Evolutionary conservation across 1,140 invertebrate species (phyloP).

Genomic region (Pseudomyrmex concolor): DNA sequence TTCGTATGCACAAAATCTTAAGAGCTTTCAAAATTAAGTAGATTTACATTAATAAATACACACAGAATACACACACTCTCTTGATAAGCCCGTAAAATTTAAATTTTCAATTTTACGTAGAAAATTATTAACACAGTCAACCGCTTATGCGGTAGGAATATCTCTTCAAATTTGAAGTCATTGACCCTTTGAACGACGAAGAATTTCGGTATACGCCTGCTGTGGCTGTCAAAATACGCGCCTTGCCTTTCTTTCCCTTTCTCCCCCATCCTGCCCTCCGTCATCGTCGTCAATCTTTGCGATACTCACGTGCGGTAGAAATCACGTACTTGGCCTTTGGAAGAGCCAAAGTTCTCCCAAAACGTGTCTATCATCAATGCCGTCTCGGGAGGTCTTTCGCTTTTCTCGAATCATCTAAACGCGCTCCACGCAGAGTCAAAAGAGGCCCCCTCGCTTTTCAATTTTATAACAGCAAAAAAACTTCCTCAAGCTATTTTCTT

Average conservation of each 20-base stretch:
- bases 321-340: constrained; percentile 27
- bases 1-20: no score
- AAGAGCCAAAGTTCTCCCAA: not conserved
- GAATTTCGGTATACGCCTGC: constrained; percentile 63
- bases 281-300: constrained; percentile 49
- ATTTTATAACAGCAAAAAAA: constrained; percentile 21
- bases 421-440: constrained; percentile 18
- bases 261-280: not conserved
- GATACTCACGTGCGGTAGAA: constrained; percentile 29
- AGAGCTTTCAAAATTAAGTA: no score
- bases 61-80: no score
- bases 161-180: not conserved
- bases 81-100: not conserved
- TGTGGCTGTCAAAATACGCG: constrained; percentile 70
- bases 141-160: not conserved
- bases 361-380: constrained; percentile 60
- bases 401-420: constrained; percentile 3
- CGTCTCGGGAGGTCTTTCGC: constrained; percentile 3
- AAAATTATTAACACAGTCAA: not conserved
- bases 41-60: not conserved
- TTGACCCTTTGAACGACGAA: constrained; percentile 12
- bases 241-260: not conserved
- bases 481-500: not conserved
- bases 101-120: not conserved
- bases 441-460: constrained; percentile 14